These are phyloP conservation scores for Atherinosoma microstoma DNA, from an alignment of 2,797 vertebrate species.

Conservation along the genomic window DNA sequence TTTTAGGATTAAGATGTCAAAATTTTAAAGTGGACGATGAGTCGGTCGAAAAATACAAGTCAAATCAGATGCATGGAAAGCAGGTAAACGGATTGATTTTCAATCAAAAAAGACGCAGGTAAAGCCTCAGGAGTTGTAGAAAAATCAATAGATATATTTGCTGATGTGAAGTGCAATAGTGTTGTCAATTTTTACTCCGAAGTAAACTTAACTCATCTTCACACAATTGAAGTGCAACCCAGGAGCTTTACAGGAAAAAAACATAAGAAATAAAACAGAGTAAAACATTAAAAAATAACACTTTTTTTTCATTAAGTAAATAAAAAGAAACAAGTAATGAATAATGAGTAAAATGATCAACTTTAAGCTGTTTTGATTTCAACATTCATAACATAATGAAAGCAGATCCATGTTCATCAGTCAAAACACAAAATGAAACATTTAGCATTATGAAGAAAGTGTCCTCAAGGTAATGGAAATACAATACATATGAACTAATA, in stretches of 20 bases:
- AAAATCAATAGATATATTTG: neutral
- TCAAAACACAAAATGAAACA: neutral
- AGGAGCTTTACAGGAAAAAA: too few relatives aligned
- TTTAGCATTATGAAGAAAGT: neutral
- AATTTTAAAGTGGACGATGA: slow-evolving; percentile 7
- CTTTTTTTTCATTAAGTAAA: neutral
- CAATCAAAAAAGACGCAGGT: neutral
- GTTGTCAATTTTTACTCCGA: neutral
- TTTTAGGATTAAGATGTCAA: slow-evolving; percentile 8
- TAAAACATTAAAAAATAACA: too few relatives aligned
- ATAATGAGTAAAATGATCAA: neutral
- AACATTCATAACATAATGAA: too few relatives aligned
- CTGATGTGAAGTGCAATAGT: neutral
- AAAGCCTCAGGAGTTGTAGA: neutral
- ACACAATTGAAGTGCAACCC: too few relatives aligned
- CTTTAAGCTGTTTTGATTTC: too few relatives aligned
- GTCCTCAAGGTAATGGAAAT: too few relatives aligned
- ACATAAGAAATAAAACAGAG: too few relatives aligned
- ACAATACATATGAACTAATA: too few relatives aligned
- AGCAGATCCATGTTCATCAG: neutral
- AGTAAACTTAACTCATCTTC: neutral
- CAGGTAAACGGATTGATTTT: slow-evolving; percentile 5
- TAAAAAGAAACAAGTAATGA: neutral
- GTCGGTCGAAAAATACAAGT: neutral
- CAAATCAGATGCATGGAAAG: slow-evolving; percentile 12